Evolutionary conservation across 37 sponge, comb jelly and placozoan genomes (phyloP).

Genomic region (Eunapius fragilis): DNA sequence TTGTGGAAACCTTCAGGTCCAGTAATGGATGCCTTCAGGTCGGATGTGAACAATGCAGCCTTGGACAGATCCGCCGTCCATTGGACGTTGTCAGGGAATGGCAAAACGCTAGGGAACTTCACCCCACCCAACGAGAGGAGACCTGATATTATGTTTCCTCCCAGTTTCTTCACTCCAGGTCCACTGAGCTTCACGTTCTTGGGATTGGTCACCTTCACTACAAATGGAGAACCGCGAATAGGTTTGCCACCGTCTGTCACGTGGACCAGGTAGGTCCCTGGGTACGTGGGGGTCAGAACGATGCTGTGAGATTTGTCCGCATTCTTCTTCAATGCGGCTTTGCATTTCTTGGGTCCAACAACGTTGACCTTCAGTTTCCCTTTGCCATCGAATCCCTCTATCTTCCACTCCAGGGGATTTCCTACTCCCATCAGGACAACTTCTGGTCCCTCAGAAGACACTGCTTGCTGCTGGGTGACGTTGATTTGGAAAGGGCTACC

Average conservation of each 20-base stretch:
- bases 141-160: background rate
- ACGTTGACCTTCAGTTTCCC: background rate
- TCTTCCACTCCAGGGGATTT: background rate
- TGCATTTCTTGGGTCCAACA: background rate
- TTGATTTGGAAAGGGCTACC: slow-evolving; percentile 33
- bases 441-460: background rate
- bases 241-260: slow-evolving; percentile 11
- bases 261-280: slow-evolving; percentile 11
- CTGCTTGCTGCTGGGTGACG: background rate
- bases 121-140: background rate
- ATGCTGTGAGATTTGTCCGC: background rate
- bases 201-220: slow-evolving; percentile 16
- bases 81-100: background rate
- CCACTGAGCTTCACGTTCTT: background rate
- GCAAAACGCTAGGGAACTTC: background rate
- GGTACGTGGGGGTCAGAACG: background rate
- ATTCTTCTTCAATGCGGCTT: background rate
- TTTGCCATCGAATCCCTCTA: background rate
- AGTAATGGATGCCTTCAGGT: background rate
- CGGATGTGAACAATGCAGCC: background rate
- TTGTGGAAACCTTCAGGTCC: background rate
- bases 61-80: background rate
- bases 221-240: slow-evolving; percentile 31
- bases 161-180: background rate
- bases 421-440: background rate